Percentiles rank a stretch among this genome's conserved stretches.
phyloP scores from a whole-genome alignment of 2,888 invertebrate species.

The Chloroclysta siterata region DNA sequence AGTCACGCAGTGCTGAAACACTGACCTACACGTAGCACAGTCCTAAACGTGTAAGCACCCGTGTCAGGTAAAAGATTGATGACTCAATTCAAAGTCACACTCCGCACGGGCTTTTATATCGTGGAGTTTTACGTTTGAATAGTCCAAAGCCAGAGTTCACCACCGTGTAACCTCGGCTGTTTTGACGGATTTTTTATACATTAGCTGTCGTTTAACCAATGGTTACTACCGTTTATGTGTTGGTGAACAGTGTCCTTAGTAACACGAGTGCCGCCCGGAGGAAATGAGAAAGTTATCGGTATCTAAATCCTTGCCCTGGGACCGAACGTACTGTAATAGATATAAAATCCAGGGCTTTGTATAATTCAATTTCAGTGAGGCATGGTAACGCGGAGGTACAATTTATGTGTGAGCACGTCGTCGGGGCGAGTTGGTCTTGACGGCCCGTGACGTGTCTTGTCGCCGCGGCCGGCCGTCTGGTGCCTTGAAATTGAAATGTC shows the following conservation, averaged over 20 bases:
- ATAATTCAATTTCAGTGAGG: conserved; percentile 77
- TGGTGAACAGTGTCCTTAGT: conserved; percentile 3
- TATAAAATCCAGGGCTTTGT: conserved; percentile 78
- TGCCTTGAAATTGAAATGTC: conserved; percentile 24
- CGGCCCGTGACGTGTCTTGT: conserved; percentile 27
- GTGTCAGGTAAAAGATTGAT: conserved; percentile 71
- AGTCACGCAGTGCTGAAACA: conserved; percentile 10
- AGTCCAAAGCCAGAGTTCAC: neutral
- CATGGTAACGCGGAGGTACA: conserved; percentile 50
- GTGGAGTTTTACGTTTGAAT: conserved; percentile 50
- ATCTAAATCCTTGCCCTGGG: conserved; percentile 77
- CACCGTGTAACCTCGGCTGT: neutral
- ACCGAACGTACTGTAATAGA: conserved; percentile 77
- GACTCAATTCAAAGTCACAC: conserved; percentile 61
- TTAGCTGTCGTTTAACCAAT: neutral
- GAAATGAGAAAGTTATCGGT: conserved; percentile 83
- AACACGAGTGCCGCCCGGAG: conserved; percentile 60
- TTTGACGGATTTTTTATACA: neutral
- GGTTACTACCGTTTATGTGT: neutral
- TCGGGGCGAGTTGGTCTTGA: conserved; percentile 35
- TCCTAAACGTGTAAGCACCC: conserved; percentile 56
- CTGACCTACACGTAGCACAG: neutral
- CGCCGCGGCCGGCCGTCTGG: conserved; percentile 21
- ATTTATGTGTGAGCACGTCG: conserved; percentile 68
- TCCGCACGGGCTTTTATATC: conserved; percentile 55